Percentiles rank a stretch among this genome's conserved stretches.
These are phyloP conservation scores for Oxystoma pomonae DNA, from an alignment of 2,888 invertebrate species.

Conservation along the genomic window DNA sequence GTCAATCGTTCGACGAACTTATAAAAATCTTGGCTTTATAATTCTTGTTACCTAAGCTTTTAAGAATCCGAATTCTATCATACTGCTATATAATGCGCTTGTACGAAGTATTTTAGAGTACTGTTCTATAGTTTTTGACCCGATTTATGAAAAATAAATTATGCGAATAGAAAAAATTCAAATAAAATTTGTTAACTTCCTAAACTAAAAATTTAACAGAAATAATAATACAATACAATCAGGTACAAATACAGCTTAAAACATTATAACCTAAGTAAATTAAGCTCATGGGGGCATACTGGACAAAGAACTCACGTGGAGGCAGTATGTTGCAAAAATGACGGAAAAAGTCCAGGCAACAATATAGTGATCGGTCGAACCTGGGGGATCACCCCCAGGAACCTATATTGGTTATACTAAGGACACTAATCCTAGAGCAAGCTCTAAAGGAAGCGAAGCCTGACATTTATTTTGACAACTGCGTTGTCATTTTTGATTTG, in stretches of 20 bases:
- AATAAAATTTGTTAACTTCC: neutral
- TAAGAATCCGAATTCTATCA: neutral
- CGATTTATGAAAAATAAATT: no score
- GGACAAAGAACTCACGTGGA: no score
- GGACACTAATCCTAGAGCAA: no score
- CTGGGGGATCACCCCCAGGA: no score
- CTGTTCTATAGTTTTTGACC: neutral
- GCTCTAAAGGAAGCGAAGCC: no score
- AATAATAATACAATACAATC: neutral
- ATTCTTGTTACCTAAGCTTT: neutral
- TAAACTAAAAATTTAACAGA: neutral
- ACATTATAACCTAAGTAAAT: neutral
- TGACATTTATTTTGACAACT: no score
- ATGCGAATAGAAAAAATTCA: slow-evolving; percentile 3
- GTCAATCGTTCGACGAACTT: neutral
- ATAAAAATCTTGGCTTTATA: neutral
- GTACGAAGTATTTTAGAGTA: neutral
- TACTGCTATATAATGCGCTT: neutral
- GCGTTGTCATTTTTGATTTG: no score
- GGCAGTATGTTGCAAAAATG: no score
- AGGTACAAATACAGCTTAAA: neutral
- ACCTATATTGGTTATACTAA: no score
- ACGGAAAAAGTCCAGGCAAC: no score
- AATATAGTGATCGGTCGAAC: no score
- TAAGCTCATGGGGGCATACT: slow-evolving; percentile 3